These are phyloP conservation scores for Carettochelys insculpta DNA, from an alignment of 2,113 vertebrate genomes.

Conservation along the genomic window DNA sequence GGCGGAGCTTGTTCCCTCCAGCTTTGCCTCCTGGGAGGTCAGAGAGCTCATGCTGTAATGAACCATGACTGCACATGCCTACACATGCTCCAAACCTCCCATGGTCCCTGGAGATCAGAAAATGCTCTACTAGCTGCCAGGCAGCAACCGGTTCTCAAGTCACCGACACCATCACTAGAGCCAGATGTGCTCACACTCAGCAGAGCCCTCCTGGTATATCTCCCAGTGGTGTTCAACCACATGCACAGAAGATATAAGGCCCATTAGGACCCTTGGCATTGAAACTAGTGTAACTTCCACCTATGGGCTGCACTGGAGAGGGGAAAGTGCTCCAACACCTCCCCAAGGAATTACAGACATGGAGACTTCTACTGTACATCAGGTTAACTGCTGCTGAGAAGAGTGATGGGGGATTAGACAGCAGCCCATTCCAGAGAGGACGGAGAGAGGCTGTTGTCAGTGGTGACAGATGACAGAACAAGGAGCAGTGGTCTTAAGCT, in stretches of 20 bases:
- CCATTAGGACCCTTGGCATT: background rate
- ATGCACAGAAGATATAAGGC: background rate
- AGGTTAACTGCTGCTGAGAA: background rate
- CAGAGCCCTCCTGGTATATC: background rate
- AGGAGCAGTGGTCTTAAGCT: too few relatives aligned
- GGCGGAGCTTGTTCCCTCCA: background rate
- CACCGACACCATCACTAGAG: background rate
- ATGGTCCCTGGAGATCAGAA: too few relatives aligned
- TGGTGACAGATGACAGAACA: too few relatives aligned
- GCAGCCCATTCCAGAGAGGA: too few relatives aligned
- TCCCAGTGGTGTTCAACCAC: background rate
- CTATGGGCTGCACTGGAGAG: background rate
- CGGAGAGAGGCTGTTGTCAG: too few relatives aligned
- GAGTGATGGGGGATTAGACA: too few relatives aligned
- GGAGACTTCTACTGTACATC: background rate
- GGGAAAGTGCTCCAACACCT: background rate
- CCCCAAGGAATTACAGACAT: background rate
- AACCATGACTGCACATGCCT: too few relatives aligned
- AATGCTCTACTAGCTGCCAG: background rate
- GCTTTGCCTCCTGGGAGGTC: background rate
- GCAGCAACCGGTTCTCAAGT: background rate
- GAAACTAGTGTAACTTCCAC: background rate
- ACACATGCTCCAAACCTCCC: too few relatives aligned
- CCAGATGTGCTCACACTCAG: background rate
- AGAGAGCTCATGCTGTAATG: background rate